phyloP scores from a whole-genome alignment of 2,888 invertebrate species.

The Tethea ocularis region DNA sequence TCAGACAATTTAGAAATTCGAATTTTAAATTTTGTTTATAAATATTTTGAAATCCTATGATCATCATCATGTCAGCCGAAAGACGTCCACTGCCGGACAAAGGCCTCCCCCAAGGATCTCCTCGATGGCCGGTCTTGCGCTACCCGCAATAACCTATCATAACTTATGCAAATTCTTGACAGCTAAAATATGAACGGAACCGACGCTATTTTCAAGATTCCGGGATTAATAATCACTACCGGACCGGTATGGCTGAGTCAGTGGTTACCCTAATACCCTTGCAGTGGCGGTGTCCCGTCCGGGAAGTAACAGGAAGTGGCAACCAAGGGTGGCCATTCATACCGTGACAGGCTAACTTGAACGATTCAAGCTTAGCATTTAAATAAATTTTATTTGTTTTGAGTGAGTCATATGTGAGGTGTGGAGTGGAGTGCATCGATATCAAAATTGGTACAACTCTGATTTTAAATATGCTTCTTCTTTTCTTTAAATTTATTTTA shows the following conservation, averaged over 20 bases:
- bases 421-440: not conserved
- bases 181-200: not conserved
- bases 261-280: slow-evolving; percentile 7
- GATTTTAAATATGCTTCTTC: not conserved
- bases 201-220: not conserved
- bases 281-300: not conserved
- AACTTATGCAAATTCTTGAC: too few species aligned
- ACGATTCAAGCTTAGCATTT: slow-evolving; percentile 4
- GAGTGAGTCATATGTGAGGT: not conserved
- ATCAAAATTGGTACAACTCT: too few species aligned
- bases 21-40: too few species aligned
- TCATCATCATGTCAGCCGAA: too few species aligned
- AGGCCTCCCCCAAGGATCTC: too few species aligned
- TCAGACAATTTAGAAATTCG: too few species aligned
- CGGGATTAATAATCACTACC: slow-evolving; percentile 2
- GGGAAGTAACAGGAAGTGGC: slow-evolving; percentile 5
- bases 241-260: not conserved
- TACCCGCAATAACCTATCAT: too few species aligned
- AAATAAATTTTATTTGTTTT: not conserved
- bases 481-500: too few species aligned
- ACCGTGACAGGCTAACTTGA: slow-evolving; percentile 12
- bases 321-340: slow-evolving; percentile 1
- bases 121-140: too few species aligned
- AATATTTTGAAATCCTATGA: too few species aligned
- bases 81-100: too few species aligned